phyloP scores from a whole-genome alignment of 1,140 invertebrate species.

The Bombyx mori region ASM3026992v2 NC_085131.1:4890001-4890500 shows the following conservation, averaged over 20 bases:
- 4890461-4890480: no score
- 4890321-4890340: no score
- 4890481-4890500: no score
- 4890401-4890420: no score
- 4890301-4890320: slow-evolving; percentile 2
- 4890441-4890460: no score
- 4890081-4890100: slow-evolving; percentile 98
- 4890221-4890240: slow-evolving; percentile 32
- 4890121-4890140: slow-evolving; percentile 78
- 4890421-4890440: no score
- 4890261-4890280: slow-evolving; percentile 19
- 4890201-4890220: slow-evolving; percentile 42
- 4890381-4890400: no score
- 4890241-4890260: slow-evolving; percentile 36
- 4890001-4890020: slow-evolving; percentile 63
- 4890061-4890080: slow-evolving; percentile 86
- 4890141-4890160: slow-evolving; percentile 52
- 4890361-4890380: no score
- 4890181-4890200: slow-evolving; percentile 50
- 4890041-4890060: slow-evolving; percentile 72
- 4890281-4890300: slow-evolving; percentile 32
- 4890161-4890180: slow-evolving; percentile 36
- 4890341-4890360: no score
- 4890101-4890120: slow-evolving; percentile 98
- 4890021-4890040: slow-evolving; percentile 72